Evolutionary conservation across 2,888 invertebrate genomes (phyloP).

Genomic region (Sinodicranocentrus sp.): DNA sequence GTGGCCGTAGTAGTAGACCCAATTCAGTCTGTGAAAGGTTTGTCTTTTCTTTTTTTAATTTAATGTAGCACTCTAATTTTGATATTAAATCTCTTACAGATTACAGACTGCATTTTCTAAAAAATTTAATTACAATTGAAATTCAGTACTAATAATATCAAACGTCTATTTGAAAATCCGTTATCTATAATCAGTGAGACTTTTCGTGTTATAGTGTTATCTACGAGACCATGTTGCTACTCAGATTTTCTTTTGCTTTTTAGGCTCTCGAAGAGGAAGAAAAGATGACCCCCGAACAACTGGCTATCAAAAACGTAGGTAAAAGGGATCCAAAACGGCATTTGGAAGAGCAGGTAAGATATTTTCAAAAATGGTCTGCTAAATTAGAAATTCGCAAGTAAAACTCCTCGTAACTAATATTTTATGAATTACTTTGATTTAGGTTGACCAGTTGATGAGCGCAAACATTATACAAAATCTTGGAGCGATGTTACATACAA

Average conservation of each 20-base stretch:
- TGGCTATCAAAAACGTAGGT: slow-evolving; percentile 99
- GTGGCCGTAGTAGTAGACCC: slow-evolving; percentile 99
- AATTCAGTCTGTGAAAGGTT: slow-evolving; percentile 98
- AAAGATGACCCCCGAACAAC: slow-evolving; percentile 99
- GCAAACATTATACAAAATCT: slow-evolving; percentile 98
- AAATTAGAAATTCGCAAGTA: too few species aligned
- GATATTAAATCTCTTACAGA: too few species aligned
- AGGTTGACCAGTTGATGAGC: slow-evolving; percentile 92
- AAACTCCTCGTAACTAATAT: too few species aligned
- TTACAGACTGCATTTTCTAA: too few species aligned
- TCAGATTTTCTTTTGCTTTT: slow-evolving; percentile 22
- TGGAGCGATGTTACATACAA: slow-evolving; percentile 97
- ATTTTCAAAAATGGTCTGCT: too few species aligned
- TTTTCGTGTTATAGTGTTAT: too few species aligned
- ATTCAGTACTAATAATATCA: too few species aligned
- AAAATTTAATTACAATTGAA: too few species aligned
- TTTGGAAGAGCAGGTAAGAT: slow-evolving; percentile 95
- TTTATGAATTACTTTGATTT: background rate
- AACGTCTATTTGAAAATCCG: too few species aligned
- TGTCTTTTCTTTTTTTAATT: too few species aligned
- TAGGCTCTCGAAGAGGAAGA: slow-evolving; percentile 98
- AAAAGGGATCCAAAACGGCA: slow-evolving; percentile 99
- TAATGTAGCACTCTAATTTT: too few species aligned
- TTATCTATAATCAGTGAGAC: too few species aligned
- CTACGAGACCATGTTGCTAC: background rate